Evolutionary conservation across 2,113 vertebrate genomes (phyloP).

Genomic region (Noctilio leporinus): DNA sequence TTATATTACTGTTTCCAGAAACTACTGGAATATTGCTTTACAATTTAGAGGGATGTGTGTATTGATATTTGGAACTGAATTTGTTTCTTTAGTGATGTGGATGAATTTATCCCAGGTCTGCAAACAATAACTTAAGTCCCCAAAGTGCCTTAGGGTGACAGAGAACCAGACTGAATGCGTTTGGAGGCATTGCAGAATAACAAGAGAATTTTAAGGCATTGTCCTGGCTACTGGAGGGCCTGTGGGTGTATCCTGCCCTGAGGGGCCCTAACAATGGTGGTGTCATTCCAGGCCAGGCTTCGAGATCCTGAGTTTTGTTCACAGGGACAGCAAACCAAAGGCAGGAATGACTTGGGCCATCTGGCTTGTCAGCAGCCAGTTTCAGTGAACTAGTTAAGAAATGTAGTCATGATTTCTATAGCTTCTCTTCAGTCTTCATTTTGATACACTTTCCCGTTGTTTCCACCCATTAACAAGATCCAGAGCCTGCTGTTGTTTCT

Average conservation of each 20-base stretch:
- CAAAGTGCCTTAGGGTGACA: slow-evolving; percentile 27
- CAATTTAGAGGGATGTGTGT: neutral
- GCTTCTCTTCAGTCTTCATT: neutral
- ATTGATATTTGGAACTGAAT: slow-evolving; percentile 11
- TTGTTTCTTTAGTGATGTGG: slow-evolving; percentile 42
- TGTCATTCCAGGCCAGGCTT: neutral
- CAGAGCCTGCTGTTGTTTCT: neutral
- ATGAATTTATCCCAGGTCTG: neutral
- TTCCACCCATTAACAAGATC: neutral
- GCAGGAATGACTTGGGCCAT: neutral
- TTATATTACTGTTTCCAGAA: neutral
- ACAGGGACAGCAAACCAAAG: neutral
- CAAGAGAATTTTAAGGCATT: slow-evolving; percentile 51
- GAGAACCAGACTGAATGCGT: slow-evolving; percentile 15
- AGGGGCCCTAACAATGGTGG: neutral
- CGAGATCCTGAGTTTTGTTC: neutral
- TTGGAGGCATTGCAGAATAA: slow-evolving; percentile 33
- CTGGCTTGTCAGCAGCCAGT: neutral
- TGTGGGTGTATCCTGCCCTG: neutral
- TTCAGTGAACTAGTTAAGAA: neutral
- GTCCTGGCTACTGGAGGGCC: neutral
- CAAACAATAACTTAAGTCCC: slow-evolving; percentile 52
- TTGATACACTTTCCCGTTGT: neutral
- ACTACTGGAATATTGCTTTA: neutral
- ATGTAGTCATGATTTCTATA: neutral